These are phyloP conservation scores for Catocala nupta DNA, from an alignment of 2,888 invertebrate genomes.

Conservation along the genomic window DNA sequence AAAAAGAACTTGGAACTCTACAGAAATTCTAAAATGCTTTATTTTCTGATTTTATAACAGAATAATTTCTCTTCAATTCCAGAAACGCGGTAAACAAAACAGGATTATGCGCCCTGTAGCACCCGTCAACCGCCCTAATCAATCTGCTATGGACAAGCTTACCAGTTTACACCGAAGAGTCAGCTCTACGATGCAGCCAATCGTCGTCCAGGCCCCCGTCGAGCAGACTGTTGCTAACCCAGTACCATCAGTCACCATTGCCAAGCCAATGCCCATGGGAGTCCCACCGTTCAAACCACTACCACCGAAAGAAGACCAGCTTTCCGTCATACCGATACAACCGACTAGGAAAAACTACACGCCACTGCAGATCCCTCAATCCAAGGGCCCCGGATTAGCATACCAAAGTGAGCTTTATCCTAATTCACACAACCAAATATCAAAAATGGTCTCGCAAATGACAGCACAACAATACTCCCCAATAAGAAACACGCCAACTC, in stretches of 20 bases:
- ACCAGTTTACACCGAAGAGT: constrained; percentile 69
- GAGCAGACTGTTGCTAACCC: constrained; percentile 61
- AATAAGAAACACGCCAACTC: constrained; percentile 72
- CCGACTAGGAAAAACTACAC: constrained; percentile 71
- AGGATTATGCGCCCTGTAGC: constrained; percentile 79
- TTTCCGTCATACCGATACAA: constrained; percentile 83
- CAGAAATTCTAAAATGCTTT: too few species aligned
- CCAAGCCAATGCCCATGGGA: constrained; percentile 86
- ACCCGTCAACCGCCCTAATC: constrained; percentile 69
- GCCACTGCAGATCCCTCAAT: constrained; percentile 73
- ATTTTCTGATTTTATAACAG: too few species aligned
- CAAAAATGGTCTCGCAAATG: constrained; percentile 83
- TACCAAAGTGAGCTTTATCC: constrained; percentile 82
- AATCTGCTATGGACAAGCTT: constrained; percentile 77
- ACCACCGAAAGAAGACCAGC: constrained; percentile 88
- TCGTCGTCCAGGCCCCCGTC: constrained; percentile 68
- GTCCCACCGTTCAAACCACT: constrained; percentile 94
- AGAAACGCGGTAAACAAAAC: constrained; percentile 85
- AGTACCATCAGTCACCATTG: constrained; percentile 76
- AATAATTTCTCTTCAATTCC: constrained; percentile 54
- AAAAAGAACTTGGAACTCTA: too few species aligned
- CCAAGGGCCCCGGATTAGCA: constrained; percentile 73
- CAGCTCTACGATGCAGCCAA: constrained; percentile 77
- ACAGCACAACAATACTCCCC: constrained; percentile 75
- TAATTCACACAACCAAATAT: constrained; percentile 76